phyloP scores from a whole-genome alignment of 2,888 invertebrate genomes.

The Resseliella maxima region DNA sequence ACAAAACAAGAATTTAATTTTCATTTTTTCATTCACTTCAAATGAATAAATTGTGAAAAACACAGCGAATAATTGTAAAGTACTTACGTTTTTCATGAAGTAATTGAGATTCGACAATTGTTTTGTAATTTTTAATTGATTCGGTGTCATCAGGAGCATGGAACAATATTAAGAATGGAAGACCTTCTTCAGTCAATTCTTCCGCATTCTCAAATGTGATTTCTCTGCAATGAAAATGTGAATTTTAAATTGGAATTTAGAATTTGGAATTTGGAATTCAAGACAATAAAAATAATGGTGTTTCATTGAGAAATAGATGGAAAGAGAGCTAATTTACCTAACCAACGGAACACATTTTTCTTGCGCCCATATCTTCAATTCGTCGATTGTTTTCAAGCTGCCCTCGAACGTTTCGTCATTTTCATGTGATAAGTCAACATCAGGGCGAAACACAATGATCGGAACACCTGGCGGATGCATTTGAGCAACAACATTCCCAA shows the following conservation, averaged over 20 bases:
- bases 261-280: neutral
- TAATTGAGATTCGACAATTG: conserved; percentile 81
- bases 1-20: neutral
- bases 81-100: conserved; percentile 90
- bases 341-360: conserved; percentile 97
- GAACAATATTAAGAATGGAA: conserved; percentile 98
- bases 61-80: no score
- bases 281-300: neutral
- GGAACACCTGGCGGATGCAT: conserved; percentile 90
- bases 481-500: conserved; percentile 82
- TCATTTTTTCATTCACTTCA: neutral
- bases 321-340: conserved; percentile 66
- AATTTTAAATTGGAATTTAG: neutral
- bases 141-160: conserved; percentile 85
- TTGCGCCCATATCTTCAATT: conserved; percentile 88
- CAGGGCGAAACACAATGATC: conserved; percentile 85
- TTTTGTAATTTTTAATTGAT: conserved; percentile 87
- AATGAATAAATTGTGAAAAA: no score
- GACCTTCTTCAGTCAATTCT: conserved; percentile 96
- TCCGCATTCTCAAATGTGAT: conserved; percentile 99
- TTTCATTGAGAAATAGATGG: neutral
- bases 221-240: conserved; percentile 69
- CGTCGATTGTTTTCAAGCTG: conserved; percentile 80
- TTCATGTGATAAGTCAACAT: conserved; percentile 82
- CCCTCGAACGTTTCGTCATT: conserved; percentile 87